Evolutionary conservation across 2,113 vertebrate species (phyloP).

Genomic region (Pachypanchax playfairii): DNA sequence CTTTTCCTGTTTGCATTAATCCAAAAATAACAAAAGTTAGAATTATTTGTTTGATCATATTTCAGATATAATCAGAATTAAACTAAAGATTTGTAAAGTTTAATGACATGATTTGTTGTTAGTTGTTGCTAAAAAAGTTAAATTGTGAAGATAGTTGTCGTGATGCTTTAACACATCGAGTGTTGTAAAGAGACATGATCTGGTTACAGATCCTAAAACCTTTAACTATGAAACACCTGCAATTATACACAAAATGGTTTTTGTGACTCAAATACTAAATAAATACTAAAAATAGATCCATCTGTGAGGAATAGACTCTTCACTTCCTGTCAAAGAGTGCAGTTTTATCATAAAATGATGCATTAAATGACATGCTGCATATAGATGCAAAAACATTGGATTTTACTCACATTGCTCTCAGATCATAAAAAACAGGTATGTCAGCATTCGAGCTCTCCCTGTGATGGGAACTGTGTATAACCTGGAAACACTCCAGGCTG

Average conservation of each 20-base stretch:
- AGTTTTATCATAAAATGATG: slow-evolving; percentile 43
- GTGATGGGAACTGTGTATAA: slow-evolving; percentile 54
- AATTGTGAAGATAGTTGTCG: too few relatives aligned
- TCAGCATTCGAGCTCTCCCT: slow-evolving; percentile 40
- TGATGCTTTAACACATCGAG: too few relatives aligned
- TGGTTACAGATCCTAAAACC: too few relatives aligned
- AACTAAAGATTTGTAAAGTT: too few relatives aligned
- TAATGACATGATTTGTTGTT: too few relatives aligned
- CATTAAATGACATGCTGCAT: slow-evolving; percentile 55
- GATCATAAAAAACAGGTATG: slow-evolving; percentile 51
- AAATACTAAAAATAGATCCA: slow-evolving; percentile 6
- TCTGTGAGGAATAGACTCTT: slow-evolving; percentile 7
- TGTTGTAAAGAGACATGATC: too few relatives aligned
- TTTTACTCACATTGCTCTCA: slow-evolving; percentile 66
- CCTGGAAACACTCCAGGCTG: slow-evolving; percentile 26
- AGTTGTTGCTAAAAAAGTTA: too few relatives aligned
- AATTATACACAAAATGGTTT: slow-evolving; percentile 2
- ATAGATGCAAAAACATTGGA: slow-evolving; percentile 57
- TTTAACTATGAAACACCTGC: neutral
- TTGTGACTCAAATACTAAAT: slow-evolving; percentile 1
- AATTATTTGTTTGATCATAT: too few relatives aligned
- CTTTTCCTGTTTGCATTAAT: too few relatives aligned
- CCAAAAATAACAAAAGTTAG: too few relatives aligned
- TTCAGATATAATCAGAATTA: too few relatives aligned
- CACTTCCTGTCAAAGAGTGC: slow-evolving; percentile 35